Percentiles rank a stretch among this genome's conserved stretches.
These are phyloP conservation scores for Channallabes apus DNA, from an alignment of 2,797 vertebrate genomes.

Conservation along the genomic window DNA sequence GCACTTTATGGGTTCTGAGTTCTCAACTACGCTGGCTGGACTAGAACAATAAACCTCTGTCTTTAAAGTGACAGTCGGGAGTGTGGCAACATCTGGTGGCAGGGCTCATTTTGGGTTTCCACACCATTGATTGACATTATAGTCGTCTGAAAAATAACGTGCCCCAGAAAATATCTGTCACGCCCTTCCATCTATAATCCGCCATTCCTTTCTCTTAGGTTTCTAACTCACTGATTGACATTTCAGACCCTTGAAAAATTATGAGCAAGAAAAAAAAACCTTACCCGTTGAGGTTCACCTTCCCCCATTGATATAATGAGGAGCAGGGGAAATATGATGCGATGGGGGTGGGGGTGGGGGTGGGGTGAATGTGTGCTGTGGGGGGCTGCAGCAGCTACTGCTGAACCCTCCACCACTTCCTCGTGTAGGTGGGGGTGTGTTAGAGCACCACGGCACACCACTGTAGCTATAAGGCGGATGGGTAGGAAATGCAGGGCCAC, in stretches of 20 bases:
- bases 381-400: conserved; percentile 29
- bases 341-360: conserved; percentile 5
- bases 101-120: conserved; percentile 73
- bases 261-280: conserved; percentile 60
- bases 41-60: conserved; percentile 81
- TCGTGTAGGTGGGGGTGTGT: conserved; percentile 57
- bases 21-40: conserved; percentile 74
- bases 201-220: conserved; percentile 54
- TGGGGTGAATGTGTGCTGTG: background rate
- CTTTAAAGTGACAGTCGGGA: conserved; percentile 79
- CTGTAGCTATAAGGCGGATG: conserved; percentile 55
- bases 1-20: conserved; percentile 75
- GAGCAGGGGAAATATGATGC: conserved; percentile 40
- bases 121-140: conserved; percentile 75
- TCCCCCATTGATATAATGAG: conserved; percentile 40
- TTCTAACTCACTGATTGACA: conserved; percentile 75
- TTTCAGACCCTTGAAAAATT: conserved; percentile 72
- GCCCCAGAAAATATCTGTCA: conserved; percentile 60
- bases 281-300: conserved; percentile 18
- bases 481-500: conserved; percentile 60
- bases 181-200: conserved; percentile 43
- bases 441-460: conserved; percentile 56
- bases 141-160: conserved; percentile 71
- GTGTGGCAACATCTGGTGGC: conserved; percentile 78
- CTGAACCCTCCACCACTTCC: conserved; percentile 61